Evolutionary conservation across 2,113 vertebrate species (phyloP), one percentile per base, ranked within the genome.

Genomic region (Progne subis): DNA sequence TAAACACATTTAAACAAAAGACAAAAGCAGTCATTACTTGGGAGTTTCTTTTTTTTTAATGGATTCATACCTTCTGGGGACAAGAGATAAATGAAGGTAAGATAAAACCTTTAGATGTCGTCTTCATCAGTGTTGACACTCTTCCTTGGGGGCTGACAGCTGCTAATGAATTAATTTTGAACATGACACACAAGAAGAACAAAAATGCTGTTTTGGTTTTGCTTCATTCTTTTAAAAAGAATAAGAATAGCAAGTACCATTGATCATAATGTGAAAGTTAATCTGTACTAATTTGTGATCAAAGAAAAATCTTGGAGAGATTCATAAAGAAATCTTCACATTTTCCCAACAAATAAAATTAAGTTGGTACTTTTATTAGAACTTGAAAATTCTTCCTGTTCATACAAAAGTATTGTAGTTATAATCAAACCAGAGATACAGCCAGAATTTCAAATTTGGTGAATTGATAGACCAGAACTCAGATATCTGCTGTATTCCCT

Each of bases 131-230:
- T 92, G 87, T 41, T 97, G 95, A 95, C 85, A 93, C 81, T 95
- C 95, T 91, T 89, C 87, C 87, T 95, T 93, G 60, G 52, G 87
- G 78, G 65, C 91, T 97, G 97, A 95, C 97, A 98, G 93, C 87
- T 97, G 96, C 85, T 97, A 97, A 97, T 95, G 86, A 98, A 95
- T 97, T 97, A 39, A 94, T 96, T 97, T 97, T 97, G 96, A 97
- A 95, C 82, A 88, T 84, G 92, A 97, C 95, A 94, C 46, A 89
- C 39, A 94, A 67, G 53, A 94, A 91, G 60, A 95, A 93, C 47
- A 81, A 95, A 95, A 92, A 88, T 64, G 31, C 2, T 69, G 12
- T 3, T 87, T 78, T 72, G 6, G 18, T 94, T 94, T 80, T 88
- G 53, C 67, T 89, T 93, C 74, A 47, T 65, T 88, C 86, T 75